Base-by-base conservation (phyloP, 2,888 invertebrate species). In the Alentia gelatinosa region DNA sequence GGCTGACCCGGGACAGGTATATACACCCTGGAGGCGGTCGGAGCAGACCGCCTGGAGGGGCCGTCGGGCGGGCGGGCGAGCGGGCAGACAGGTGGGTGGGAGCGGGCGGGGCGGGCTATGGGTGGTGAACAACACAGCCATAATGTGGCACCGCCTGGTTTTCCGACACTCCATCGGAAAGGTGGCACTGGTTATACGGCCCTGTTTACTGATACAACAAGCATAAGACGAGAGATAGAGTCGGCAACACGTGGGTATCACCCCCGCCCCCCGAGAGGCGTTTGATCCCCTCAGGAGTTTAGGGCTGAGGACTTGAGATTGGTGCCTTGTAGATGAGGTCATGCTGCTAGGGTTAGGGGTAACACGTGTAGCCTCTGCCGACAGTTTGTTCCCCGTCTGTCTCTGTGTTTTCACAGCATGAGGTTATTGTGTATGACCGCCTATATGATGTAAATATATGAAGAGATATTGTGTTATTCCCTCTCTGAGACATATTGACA, bases 121-220 rank as follows among this genome's bases (percentile, higher is more conserved):
- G 79, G 79, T 39, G 79, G 79, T 19, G 39, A 79, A 79, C 79
- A 79, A 79, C 37, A 79, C 37, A 5, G 0, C 37, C 39, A 79
- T 79, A 37, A 79, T 26, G 39, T 79, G 79, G 79, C 79, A 35
- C 35, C 37, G 37, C 39, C 79, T 1, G 79, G 74, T 3, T 56
- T 56, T n/a, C 79, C 35, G 37, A 9, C 37, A 3, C n/a, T 5
- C 37, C 0, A 39, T 5, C 79, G 79, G 37, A n/a, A 37, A 79
- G 23, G 79, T 7, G 37, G 79, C 26, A 79, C 79, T 35, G 37
- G 79, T 9, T 79, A 79, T 37, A 39, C 79, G 26, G 37, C 35
- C 37, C 79, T 79, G 79, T 79, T 79, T 79, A 35, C 79, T 79
- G 79, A 37, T 79, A 79, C 79, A 79, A 79, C 79, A 79, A 79